A percentile compares a stretch with the other conserved stretches of the same genome.
These are phyloP conservation scores for Microctenopoma stevenorrisi DNA, from an alignment of 2,797 vertebrate genomes.

Conservation along the genomic window DNA sequence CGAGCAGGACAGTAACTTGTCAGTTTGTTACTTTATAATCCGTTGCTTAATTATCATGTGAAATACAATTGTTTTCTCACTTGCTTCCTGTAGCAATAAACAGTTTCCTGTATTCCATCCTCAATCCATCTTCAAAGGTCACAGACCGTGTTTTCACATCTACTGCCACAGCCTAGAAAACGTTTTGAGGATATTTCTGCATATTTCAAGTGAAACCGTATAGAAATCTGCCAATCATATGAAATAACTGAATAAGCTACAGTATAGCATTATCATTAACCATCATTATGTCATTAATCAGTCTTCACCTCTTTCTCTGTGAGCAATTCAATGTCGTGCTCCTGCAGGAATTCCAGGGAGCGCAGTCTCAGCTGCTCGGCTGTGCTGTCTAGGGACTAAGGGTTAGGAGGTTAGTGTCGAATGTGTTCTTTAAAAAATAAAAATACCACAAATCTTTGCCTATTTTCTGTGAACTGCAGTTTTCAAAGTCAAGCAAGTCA, in stretches of 20 bases:
- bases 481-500: not conserved
- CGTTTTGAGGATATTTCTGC: not conserved
- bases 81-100: slow-evolving; percentile 95
- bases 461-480: not conserved
- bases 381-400: slow-evolving; percentile 93
- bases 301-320: slow-evolving; percentile 92
- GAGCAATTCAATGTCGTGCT: slow-evolving; percentile 93
- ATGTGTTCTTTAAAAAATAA: slow-evolving; percentile 3
- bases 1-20: slow-evolving; percentile 27
- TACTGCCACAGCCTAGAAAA: slow-evolving; percentile 88
- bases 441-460: not conserved
- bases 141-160: slow-evolving; percentile 91
- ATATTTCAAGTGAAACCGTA: not conserved
- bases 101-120: slow-evolving; percentile 96
- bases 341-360: slow-evolving; percentile 91
- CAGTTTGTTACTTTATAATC: not conserved
- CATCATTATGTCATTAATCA: not conserved
- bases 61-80: slow-evolving; percentile 74
- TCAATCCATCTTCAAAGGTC: slow-evolving; percentile 93
- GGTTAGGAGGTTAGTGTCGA: slow-evolving; percentile 51
- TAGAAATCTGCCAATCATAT: not conserved
- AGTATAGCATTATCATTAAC: not conserved
- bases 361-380: slow-evolving; percentile 92
- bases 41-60: not conserved
- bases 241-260: not conserved